A percentile compares a stretch with the other conserved stretches of the same genome.
Conservation (phyloP, 2,113 vertebrate species). For the Pithys albifrons region DNA sequence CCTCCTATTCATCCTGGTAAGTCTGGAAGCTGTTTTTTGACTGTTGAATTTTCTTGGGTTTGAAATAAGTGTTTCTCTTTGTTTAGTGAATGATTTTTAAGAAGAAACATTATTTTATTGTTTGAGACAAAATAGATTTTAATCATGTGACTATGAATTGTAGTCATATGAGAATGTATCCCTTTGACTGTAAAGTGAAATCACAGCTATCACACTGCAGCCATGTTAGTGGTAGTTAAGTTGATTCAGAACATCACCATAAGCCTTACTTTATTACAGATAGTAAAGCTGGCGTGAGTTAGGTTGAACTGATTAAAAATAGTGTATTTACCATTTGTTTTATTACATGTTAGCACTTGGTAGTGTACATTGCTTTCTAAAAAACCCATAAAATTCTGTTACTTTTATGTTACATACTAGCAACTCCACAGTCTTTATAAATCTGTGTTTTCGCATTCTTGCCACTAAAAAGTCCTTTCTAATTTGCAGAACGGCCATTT, state of each 20-base stretch:
- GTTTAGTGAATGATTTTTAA: not conserved
- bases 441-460: not conserved
- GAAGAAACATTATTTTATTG: not conserved
- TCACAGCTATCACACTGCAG: not conserved
- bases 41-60: not conserved
- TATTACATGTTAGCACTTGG: not conserved
- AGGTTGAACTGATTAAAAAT: not conserved
- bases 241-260: not conserved
- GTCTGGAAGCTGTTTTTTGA: not conserved
- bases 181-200: not conserved
- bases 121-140: not conserved
- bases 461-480: not conserved
- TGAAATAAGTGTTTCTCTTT: not conserved
- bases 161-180: not conserved
- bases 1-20: constrained; percentile 89
- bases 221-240: not conserved
- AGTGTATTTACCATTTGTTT: not conserved
- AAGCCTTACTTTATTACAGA: not conserved
- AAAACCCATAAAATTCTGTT: not conserved
- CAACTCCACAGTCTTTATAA: not conserved
- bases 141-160: not conserved
- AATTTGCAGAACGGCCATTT: not conserved
- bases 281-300: not conserved
- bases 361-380: not conserved
- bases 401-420: not conserved